Evolutionary conservation across 2,888 invertebrate species (phyloP), one percentile per base, ranked within the genome.

Genomic region (Endomychus coccineus): DNA sequence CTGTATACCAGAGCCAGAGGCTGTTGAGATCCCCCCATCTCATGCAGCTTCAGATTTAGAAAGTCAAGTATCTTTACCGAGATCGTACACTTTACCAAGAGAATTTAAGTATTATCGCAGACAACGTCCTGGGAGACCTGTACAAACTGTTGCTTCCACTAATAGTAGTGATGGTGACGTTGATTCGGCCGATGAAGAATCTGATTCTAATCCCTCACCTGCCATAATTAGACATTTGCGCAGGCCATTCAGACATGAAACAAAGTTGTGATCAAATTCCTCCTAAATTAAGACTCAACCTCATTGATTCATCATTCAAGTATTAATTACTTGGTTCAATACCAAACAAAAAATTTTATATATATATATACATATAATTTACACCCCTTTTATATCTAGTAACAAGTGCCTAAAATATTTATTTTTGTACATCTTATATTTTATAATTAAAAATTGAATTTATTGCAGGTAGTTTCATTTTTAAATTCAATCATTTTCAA

Each of bases 141-240:
- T 38, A 78, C 77, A 81, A 44, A 80, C 81, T 52, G 74, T 83
- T 13, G 80, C 83, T 6, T 86, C 86, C 48, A 87, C 86, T 21
- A 88, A 89, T 56, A 88, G 87, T 53, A 87, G 87, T 50, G 87
- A 87, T 56, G 88, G 87, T 39, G 87, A 87, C 62, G 87, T 87
- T 4, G 87, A 88, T 67, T 86, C 86, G 39, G 78, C 75, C 30
- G 83, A 80, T 45, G 86, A 87, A 40, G 65, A 62, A 39, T 62
- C 62, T 5, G 65, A 64, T 42, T 62, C 60, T 39, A 64, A 66
- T 49, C 59, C 61, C n/a, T 60, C 61, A 11, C 62, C 63, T 5
- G 56, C 61, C 16, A 56, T 58, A 43, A 63, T 62, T 37, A 60
- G 63, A 49, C 68, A 59, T 37, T 48, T 67, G 43, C 48, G 66